Percentiles rank a stretch among this genome's conserved stretches.
phyloP scores from a whole-genome alignment of 2,797 vertebrate species.

The Acanthurus leucopareius region DNA sequence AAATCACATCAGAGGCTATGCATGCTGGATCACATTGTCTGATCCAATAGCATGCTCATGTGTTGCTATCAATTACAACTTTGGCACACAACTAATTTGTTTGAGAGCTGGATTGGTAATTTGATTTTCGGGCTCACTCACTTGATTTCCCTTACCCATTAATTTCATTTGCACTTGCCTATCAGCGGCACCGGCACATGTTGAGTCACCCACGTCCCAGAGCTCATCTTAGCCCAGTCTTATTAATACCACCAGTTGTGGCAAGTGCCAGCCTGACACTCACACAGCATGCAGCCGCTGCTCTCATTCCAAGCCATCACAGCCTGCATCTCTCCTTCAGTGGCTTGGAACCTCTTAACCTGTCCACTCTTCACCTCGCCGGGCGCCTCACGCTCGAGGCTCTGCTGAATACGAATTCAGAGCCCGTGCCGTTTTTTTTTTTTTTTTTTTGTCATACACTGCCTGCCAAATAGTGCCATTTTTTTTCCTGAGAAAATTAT shows the following conservation, averaged over 20 bases:
- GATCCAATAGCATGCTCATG: constrained; percentile 81
- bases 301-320: constrained; percentile 66
- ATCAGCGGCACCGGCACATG: constrained; percentile 84
- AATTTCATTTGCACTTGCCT: constrained; percentile 88
- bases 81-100: constrained; percentile 89
- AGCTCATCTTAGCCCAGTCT: constrained; percentile 85
- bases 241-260: constrained; percentile 82
- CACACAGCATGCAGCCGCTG: constrained; percentile 50
- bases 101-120: constrained; percentile 86
- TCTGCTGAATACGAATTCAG: constrained; percentile 56
- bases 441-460: constrained; percentile 1
- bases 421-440: background rate
- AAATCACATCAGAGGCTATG: constrained; percentile 85
- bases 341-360: constrained; percentile 78
- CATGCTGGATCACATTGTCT: constrained; percentile 86
- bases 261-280: constrained; percentile 74
- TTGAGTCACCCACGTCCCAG: constrained; percentile 85
- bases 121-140: constrained; percentile 87
- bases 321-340: constrained; percentile 71
- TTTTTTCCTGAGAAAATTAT: constrained; percentile 6
- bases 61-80: constrained; percentile 90
- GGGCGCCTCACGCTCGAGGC: constrained; percentile 37
- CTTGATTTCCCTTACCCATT: constrained; percentile 90
- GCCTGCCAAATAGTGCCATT: constrained; percentile 28
- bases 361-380: constrained; percentile 71